Conservation (phyloP, 2,797 vertebrate genomes). For the Rhinogobio ventralis region DNA sequence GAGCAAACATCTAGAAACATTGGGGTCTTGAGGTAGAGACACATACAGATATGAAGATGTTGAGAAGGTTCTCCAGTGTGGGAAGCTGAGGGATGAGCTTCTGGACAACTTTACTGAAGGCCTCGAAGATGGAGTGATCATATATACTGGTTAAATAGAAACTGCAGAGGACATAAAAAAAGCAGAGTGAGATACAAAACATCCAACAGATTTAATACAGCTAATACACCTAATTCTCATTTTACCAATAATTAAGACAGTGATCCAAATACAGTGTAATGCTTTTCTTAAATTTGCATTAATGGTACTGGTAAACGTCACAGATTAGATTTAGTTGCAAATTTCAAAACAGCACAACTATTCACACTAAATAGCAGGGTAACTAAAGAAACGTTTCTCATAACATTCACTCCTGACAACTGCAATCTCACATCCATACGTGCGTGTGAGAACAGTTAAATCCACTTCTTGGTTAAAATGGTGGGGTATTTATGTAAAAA, state of each 20-base stretch:
- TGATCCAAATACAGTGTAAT: not conserved
- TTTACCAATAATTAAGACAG: not conserved
- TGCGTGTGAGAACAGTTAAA: not conserved
- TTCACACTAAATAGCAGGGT: not conserved
- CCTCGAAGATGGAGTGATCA: constrained; percentile 99
- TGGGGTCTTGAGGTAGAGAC: constrained; percentile 22
- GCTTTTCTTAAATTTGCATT: not conserved
- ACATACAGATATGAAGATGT: constrained; percentile 99
- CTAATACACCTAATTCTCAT: not conserved
- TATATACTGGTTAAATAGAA: constrained; percentile 99
- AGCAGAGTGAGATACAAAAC: not conserved
- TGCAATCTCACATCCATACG: not conserved
- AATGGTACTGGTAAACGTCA: not conserved
- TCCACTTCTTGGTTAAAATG: not conserved
- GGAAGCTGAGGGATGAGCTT: constrained; percentile 98
- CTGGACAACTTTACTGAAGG: constrained; percentile 99
- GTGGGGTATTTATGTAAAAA: not conserved
- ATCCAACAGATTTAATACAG: not conserved
- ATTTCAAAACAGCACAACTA: not conserved
- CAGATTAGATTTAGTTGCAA: not conserved
- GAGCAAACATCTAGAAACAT: not conserved
- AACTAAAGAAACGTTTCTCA: not conserved
- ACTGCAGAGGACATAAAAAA: constrained; percentile 75
- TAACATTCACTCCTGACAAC: not conserved
- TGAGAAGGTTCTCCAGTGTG: constrained; percentile 97